phyloP scores from a whole-genome alignment of 2,113 vertebrate genomes.

The Campylomormyrus tamandua region DNA sequence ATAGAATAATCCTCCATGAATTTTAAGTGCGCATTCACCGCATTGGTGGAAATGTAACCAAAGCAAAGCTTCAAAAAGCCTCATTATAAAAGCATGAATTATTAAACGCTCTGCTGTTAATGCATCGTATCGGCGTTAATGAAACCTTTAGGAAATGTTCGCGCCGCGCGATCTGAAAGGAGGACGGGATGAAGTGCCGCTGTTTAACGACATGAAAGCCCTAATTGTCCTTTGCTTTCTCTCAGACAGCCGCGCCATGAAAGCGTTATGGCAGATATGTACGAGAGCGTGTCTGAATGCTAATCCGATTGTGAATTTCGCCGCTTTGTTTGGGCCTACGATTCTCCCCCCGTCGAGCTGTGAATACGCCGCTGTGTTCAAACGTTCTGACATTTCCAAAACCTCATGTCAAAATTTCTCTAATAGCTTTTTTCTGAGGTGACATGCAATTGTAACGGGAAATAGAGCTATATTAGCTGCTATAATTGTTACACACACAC shows the following conservation, averaged over 20 bases:
- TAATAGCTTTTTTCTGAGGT: background rate
- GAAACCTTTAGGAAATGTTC: slow-evolving; percentile 12
- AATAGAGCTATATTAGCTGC: background rate
- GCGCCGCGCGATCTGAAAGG: background rate
- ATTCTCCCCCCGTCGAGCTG: background rate
- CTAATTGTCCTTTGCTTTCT: slow-evolving; percentile 2
- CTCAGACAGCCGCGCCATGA: background rate
- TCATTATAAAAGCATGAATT: slow-evolving; percentile 13
- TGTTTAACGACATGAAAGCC: background rate
- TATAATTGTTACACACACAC: background rate
- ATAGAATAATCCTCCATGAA: background rate
- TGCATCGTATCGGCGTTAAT: background rate
- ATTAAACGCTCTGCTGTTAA: background rate
- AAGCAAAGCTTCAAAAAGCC: background rate
- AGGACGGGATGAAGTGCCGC: background rate
- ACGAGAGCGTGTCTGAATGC: background rate
- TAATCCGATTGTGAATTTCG: background rate
- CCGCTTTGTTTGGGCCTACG: background rate
- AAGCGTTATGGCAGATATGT: background rate
- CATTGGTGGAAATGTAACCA: background rate
- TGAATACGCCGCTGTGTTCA: background rate
- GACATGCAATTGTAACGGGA: background rate
- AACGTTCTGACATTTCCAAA: background rate
- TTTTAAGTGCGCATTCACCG: background rate
- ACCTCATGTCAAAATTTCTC: background rate